Percentiles rank a stretch among this genome's conserved stretches.
phyloP scores from a whole-genome alignment of 2,113 vertebrate species.

The Marmota flaviventris region DNA sequence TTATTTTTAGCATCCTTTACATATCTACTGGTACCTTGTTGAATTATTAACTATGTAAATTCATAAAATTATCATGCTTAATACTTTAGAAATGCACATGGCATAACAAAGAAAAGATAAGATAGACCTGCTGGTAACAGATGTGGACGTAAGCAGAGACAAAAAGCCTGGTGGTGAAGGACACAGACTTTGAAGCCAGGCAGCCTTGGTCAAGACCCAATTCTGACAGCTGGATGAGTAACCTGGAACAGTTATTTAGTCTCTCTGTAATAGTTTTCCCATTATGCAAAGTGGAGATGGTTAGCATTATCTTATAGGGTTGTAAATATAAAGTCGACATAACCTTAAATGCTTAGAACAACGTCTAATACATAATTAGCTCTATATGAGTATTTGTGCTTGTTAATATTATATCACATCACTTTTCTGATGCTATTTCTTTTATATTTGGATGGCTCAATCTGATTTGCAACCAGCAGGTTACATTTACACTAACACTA shows the following conservation, averaged over 20 bases:
- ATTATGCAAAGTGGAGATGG: not conserved
- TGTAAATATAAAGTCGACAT: constrained; percentile 14
- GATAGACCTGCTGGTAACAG: not conserved
- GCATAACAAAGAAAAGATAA: not conserved
- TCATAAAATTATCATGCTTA: not conserved
- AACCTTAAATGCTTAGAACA: not conserved
- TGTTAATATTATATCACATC: not conserved
- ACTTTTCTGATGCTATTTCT: not conserved
- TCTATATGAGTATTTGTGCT: not conserved
- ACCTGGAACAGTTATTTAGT: not conserved
- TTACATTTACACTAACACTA: not conserved
- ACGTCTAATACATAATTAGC: not conserved
- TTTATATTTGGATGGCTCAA: not conserved
- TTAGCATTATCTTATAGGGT: not conserved
- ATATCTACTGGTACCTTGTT: not conserved
- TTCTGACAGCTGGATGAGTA: not conserved
- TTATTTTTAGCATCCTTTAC: not conserved
- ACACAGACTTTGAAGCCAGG: not conserved
- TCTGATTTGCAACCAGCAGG: not conserved
- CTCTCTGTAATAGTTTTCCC: not conserved
- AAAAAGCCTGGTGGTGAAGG: not conserved
- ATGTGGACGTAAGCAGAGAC: not conserved
- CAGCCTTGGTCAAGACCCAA: not conserved
- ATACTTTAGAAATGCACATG: constrained; percentile 53
- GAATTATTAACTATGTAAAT: constrained; percentile 42